A percentile compares a stretch with the other conserved stretches of the same genome.
Evolutionary conservation across 2,797 vertebrate genomes (phyloP).

Genomic region (Pseudochromis fuscus): DNA sequence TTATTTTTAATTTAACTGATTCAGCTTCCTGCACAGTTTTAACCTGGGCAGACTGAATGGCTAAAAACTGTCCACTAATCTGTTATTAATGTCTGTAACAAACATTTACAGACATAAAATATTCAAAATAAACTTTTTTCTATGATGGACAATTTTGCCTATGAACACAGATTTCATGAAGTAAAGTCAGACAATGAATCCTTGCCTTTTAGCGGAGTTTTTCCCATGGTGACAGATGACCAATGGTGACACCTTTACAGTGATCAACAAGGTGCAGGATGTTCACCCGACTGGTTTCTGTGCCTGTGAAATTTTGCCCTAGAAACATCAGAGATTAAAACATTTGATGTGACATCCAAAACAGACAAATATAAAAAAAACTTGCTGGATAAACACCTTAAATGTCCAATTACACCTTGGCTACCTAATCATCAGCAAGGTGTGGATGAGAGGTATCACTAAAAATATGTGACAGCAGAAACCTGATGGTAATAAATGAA

Average conservation of each 20-base stretch:
- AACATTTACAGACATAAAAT: no score
- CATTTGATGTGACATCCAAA: background rate
- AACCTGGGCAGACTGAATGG: no score
- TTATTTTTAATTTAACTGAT: no score
- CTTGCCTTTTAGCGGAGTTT: slow-evolving; percentile 89
- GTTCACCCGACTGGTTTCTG: slow-evolving; percentile 28
- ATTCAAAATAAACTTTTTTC: no score
- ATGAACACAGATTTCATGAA: background rate
- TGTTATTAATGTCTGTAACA: no score
- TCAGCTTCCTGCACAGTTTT: no score
- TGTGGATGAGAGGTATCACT: background rate
- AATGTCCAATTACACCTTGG: background rate
- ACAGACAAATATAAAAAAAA: background rate
- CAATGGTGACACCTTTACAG: slow-evolving; percentile 67
- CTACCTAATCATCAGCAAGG: background rate
- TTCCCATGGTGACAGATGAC: slow-evolving; percentile 87
- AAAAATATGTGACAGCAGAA: slow-evolving; percentile 1
- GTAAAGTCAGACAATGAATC: background rate
- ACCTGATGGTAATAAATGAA: background rate
- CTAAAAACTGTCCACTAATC: no score
- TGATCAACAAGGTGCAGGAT: slow-evolving; percentile 70
- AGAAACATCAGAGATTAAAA: slow-evolving; percentile 30
- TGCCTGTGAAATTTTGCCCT: slow-evolving; percentile 34
- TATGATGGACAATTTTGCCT: no score
- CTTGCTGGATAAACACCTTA: background rate